A percentile compares a stretch with the other conserved stretches of the same genome.
Conservation (phyloP, 2,888 invertebrate species). For the Lypha dubia region DNA sequence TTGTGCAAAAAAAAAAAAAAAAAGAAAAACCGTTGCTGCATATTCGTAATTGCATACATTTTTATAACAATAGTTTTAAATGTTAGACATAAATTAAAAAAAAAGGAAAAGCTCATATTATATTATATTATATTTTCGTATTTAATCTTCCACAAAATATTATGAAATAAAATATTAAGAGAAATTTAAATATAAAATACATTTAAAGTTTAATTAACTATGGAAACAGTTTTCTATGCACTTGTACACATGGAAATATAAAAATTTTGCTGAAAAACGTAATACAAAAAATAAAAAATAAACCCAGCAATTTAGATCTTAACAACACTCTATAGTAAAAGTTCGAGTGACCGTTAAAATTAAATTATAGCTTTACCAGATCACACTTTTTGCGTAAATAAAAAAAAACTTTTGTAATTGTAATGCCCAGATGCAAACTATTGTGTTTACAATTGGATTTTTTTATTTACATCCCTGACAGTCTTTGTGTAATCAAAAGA, state of each 20-base stretch:
- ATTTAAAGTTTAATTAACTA: background rate
- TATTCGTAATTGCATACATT: background rate
- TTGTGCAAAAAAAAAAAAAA: background rate
- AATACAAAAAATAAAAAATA: too few relatives aligned
- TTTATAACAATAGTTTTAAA: background rate
- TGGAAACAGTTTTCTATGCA: background rate
- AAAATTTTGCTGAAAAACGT: background rate
- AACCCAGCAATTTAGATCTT: too few relatives aligned
- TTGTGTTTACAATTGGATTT: background rate
- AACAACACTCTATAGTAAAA: too few relatives aligned
- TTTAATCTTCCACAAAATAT: background rate
- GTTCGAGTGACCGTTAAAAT: background rate
- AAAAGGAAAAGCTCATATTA: background rate
- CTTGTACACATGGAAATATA: background rate
- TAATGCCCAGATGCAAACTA: background rate
- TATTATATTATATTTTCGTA: too few relatives aligned
- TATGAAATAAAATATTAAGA: background rate
- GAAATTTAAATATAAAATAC: background rate
- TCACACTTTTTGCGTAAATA: background rate
- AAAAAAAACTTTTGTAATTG: background rate
- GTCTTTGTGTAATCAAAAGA: background rate
- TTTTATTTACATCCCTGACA: background rate
- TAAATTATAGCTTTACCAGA: background rate
- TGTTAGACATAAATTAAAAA: background rate
- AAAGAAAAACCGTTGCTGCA: too few relatives aligned